These are phyloP conservation scores for Lepidocolaptes lacrymiger DNA, from an alignment of 2,797 vertebrate species.

Conservation along the genomic window DNA sequence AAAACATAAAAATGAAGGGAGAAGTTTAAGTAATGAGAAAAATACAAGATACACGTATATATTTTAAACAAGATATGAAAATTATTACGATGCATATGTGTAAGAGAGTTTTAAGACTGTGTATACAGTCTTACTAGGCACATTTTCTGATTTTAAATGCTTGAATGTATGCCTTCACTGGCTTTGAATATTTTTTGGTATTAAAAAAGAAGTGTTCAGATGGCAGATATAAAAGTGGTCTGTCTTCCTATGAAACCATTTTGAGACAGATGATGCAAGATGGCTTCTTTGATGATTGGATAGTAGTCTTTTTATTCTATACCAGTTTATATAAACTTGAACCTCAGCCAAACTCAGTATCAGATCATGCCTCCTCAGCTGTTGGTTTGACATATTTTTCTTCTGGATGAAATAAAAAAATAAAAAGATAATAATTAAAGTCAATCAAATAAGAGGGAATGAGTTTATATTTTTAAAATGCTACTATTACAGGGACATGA, in stretches of 20 bases:
- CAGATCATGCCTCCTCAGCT: neutral
- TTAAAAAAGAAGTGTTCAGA: neutral
- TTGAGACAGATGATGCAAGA: neutral
- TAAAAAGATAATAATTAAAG: neutral
- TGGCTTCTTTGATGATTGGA: neutral
- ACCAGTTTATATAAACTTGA: conserved; percentile 10
- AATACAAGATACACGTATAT: neutral
- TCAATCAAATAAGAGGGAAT: conserved; percentile 10
- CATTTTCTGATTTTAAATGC: neutral
- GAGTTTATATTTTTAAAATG: conserved; percentile 3
- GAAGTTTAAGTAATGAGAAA: neutral
- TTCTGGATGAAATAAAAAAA: neutral
- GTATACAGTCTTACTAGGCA: neutral
- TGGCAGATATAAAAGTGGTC: neutral
- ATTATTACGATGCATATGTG: neutral
- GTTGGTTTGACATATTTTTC: conserved; percentile 3
- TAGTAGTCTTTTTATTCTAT: conserved; percentile 23
- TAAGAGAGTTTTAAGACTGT: neutral
- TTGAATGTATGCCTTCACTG: neutral
- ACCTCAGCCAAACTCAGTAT: neutral
- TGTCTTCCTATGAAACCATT: neutral
- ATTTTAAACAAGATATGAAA: neutral
- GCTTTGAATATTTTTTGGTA: neutral
- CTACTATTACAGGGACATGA: neutral
- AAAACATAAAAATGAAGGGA: neutral